Evolutionary conservation across 2,113 vertebrate genomes (phyloP), one percentile per base, ranked within the genome.

Genomic region (Bombycilla garrulus): DNA sequence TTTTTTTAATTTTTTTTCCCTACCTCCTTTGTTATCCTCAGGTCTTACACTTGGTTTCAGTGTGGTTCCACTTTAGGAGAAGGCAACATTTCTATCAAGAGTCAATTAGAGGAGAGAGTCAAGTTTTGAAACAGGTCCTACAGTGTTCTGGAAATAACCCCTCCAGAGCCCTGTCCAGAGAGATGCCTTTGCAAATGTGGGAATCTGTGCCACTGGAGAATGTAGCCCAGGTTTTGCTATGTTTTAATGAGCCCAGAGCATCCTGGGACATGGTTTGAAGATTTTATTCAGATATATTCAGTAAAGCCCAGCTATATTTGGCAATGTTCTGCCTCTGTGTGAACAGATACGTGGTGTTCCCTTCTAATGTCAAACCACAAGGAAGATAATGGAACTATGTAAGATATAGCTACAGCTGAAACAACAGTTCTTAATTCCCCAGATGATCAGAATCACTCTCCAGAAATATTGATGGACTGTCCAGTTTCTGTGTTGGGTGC

Each of bases 41-140:
- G 57, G 60, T 33, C 28, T 66, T 65, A 67, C 8, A 28, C 26
- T 60, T 57, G 44, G 14, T 82, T 83, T 60, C 56, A 61, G 29
- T 28, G 19, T 76, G 61, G 76, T 78, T 86, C 61, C 31, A 51
- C 45, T 60, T 57, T 5, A 90, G 61, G 38, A 67, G 23, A 81
- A 93, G 82, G 14, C 40, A 83, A 25, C 6, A 40, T 69, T 83
- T 89, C 42, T 81, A 42, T 57, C 61, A 86, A n/a, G 15, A 91
- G 8, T 35, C 78, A 83, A n/a, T 86, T 81, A 95, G 53, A 76
- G 44, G 2, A 70, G 70, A 71, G 94, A 95, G 31, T 86, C 73
- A 60, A 67, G n/a, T 57, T 77, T 79, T 51, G 61, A 92, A 93
- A 60, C 10, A 15, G 4, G 25, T 51, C 42, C 5, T 40, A 7